Evolutionary conservation across 2,888 invertebrate species (phyloP).

Genomic region (Cacoxenus indagator): DNA sequence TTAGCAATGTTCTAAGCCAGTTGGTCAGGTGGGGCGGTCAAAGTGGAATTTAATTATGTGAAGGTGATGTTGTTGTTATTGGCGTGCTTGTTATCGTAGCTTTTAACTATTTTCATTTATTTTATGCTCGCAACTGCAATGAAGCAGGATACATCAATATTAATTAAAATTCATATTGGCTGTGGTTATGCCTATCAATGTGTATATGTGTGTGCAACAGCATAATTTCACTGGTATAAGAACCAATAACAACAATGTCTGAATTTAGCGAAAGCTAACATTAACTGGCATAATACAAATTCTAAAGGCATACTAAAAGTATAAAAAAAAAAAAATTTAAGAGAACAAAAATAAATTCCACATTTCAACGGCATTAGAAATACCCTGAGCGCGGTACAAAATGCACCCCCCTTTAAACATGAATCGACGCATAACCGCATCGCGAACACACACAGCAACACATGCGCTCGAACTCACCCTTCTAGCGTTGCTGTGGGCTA

Average conservation of each 20-base stretch:
- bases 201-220: slow-evolving; percentile 46
- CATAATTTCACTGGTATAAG: slow-evolving; percentile 55
- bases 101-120: not conserved
- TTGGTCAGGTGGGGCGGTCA: too few species aligned
- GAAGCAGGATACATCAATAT: slow-evolving; percentile 59
- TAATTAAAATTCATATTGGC: slow-evolving; percentile 59
- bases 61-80: too few species aligned
- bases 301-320: not conserved
- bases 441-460: slow-evolving; percentile 12
- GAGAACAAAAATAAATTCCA: slow-evolving; percentile 52
- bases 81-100: too few species aligned
- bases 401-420: not conserved
- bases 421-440: not conserved
- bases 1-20: too few species aligned
- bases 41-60: too few species aligned
- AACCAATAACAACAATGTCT: slow-evolving; percentile 35
- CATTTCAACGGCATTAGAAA: slow-evolving; percentile 43
- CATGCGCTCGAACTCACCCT: slow-evolving; percentile 20
- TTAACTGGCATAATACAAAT: slow-evolving; percentile 18
- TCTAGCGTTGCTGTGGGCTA: not conserved
- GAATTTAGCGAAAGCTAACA: not conserved
- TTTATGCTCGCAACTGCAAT: slow-evolving; percentile 33
- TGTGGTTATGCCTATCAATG: slow-evolving; percentile 26
- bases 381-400: not conserved
- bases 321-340: slow-evolving; percentile 20